phyloP scores from a whole-genome alignment of 1,140 invertebrate genomes.

The Mizuhopecten yessoensis region DNA sequence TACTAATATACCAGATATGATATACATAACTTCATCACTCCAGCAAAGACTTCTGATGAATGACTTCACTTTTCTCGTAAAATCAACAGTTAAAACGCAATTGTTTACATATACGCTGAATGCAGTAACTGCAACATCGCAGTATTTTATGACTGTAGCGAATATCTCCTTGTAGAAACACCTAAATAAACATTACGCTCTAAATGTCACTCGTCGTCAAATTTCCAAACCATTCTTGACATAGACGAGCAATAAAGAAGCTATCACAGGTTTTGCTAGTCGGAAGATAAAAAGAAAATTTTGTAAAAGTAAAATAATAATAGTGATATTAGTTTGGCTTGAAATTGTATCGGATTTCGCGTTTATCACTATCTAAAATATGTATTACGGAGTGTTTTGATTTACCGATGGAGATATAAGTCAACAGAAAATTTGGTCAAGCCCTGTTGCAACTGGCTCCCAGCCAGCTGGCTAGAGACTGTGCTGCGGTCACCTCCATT shows the following conservation, averaged over 20 bases:
- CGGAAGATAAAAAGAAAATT: neutral
- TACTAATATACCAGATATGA: neutral
- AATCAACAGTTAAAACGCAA: too few species aligned
- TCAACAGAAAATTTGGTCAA: conserved; percentile 34
- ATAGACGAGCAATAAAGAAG: neutral
- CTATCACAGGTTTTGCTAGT: neutral
- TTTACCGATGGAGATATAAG: neutral
- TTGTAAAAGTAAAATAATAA: neutral
- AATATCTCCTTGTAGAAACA: too few species aligned
- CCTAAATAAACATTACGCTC: too few species aligned
- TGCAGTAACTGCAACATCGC: too few species aligned
- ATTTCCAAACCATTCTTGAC: too few species aligned
- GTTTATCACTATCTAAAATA: neutral
- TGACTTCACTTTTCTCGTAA: neutral
- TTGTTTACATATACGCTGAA: too few species aligned
- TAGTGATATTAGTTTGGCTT: neutral
- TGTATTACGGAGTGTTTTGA: conserved; percentile 17
- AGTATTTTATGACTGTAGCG: too few species aligned
- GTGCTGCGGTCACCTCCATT: neutral
- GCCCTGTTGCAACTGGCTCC: conserved; percentile 12
- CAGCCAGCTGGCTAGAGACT: conserved; percentile 17
- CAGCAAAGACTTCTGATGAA: neutral
- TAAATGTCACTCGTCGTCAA: too few species aligned
- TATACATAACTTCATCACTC: neutral
- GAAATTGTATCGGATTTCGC: neutral